Evolutionary conservation across 2,888 invertebrate species (phyloP), one percentile per base, ranked within the genome.

Genomic region (Strigamia transsilvanica): DNA sequence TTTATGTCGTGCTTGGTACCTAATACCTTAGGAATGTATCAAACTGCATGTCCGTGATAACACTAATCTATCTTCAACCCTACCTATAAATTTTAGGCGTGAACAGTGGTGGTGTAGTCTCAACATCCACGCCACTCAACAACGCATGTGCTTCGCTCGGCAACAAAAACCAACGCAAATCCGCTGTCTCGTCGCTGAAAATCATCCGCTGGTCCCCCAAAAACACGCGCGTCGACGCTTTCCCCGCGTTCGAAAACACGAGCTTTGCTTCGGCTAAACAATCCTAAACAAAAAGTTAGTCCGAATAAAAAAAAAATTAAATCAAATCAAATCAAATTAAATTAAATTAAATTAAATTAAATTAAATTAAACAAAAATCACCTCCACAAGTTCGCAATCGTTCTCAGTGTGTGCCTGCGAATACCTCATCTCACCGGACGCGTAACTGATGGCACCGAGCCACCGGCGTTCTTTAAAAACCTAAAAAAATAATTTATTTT

Each of bases 81-180:
- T 61, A 66, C 66, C 23, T 27, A 80, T 82, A 79, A 51, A 32
- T n/a, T 82, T 80, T 79, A 9, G 34, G 32, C 12, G 21, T 81
- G 38, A 42, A 80, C 7, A 66, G 18, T 0, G 34, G 78, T 15
- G 15, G 4, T 10, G 2, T 21, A 0, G 18, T 13, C 46, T 21
- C 12, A 42, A 38, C 73, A 81, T 82, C 61, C 12, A 3, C 41
- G 15, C 15, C 81, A 80, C 27, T 81, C 15, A 94, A 88, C 46
- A 94, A 90, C 84, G 93, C 92, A 86, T 94, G 93, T 0, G 95
- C 95, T 89, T 97, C 96, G 86, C 93, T 93, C 0, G 96, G 96
- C 81, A 96, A 88, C 91, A 96, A 92, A 88, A 95, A 97, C 96
- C 96, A 97, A 83, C 95, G 90, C 15, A 96, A 89, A 82, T 91